Conservation (phyloP, 2,113 vertebrate genomes). For the Tupaia chinensis region DNA sequence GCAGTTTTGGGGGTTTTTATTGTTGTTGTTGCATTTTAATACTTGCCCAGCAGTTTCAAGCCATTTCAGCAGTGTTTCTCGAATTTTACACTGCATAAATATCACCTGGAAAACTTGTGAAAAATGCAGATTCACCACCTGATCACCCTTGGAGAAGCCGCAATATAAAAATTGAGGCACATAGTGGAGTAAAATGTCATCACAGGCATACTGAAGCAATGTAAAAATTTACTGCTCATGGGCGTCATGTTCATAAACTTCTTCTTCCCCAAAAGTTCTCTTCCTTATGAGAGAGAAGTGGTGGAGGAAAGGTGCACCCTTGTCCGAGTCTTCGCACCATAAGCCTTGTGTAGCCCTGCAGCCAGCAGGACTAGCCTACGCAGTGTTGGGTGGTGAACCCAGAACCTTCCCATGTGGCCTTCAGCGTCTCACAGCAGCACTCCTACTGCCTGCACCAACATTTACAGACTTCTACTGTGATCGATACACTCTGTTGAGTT, state of each 20-base stretch:
- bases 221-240: background rate
- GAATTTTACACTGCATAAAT: slow-evolving; percentile 44
- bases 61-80: background rate
- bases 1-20: background rate
- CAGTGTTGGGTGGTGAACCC: no score
- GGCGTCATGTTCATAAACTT: no score
- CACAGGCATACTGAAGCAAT: background rate
- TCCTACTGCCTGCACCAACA: background rate
- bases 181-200: background rate
- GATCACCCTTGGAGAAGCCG: background rate
- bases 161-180: background rate
- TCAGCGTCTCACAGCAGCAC: no score
- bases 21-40: background rate
- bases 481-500: background rate
- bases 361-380: no score
- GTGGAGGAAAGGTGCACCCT: no score
- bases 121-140: slow-evolving; percentile 47
- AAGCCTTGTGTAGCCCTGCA: no score
- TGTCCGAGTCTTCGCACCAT: no score
- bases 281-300: no score
- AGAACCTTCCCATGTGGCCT: no score
- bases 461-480: slow-evolving; percentile 4
- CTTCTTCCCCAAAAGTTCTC: no score
- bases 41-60: background rate
- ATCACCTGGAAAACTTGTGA: slow-evolving; percentile 34